Evolutionary conservation across 2,888 invertebrate genomes (phyloP).

Genomic region (Alentia gelatinosa): DNA sequence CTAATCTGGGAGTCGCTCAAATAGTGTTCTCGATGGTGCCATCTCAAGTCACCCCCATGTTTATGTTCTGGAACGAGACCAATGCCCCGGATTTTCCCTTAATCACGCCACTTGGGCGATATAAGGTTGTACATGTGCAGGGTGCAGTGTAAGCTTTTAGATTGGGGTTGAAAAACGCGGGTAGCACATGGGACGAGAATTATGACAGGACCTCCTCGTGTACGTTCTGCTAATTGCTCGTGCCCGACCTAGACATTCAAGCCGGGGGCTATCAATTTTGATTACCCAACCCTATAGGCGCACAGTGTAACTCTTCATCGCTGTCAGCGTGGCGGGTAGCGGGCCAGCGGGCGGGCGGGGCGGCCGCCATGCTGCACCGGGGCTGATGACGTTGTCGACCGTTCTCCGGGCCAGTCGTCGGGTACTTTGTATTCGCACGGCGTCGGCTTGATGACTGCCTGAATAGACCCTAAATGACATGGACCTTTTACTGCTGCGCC

Average conservation of each 20-base stretch:
- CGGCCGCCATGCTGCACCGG: background rate
- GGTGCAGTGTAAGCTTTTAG: background rate
- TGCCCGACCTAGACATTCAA: background rate
- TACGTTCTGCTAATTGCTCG: background rate
- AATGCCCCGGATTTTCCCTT: no score
- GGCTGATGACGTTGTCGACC: no score
- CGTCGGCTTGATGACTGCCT: conserved; percentile 6
- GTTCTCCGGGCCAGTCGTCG: background rate
- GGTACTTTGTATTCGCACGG: background rate
- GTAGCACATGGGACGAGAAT: background rate
- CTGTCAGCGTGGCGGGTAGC: background rate
- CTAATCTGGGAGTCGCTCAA: no score
- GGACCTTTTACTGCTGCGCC: conserved; percentile 15
- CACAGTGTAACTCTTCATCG: background rate
- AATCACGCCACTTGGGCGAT: no score
- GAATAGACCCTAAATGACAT: conserved; percentile 44
- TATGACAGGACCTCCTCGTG: background rate
- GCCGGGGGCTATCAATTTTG: background rate
- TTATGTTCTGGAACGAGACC: no score
- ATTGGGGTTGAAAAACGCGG: background rate
- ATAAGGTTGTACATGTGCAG: no score
- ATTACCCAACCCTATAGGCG: background rate
- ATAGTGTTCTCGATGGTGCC: no score
- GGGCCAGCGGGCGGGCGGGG: background rate
- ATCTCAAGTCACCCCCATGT: no score